phyloP scores from a whole-genome alignment of 2,113 vertebrate genomes.

The Anhinga anhinga region DNA sequence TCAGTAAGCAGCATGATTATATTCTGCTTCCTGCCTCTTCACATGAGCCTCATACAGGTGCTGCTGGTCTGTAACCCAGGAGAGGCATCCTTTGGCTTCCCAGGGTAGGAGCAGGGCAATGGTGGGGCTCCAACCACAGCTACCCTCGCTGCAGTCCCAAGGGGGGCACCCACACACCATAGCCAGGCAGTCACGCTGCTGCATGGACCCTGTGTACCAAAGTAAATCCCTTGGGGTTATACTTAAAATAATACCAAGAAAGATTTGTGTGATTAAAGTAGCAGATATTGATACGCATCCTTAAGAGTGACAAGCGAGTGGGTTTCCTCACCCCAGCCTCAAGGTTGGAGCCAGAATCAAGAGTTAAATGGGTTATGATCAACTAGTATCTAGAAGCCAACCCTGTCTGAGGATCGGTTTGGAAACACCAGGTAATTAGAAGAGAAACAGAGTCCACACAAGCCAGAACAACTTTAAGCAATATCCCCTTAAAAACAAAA shows the following conservation, averaged over 20 bases:
- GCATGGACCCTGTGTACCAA: fast-evolving
- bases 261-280: fast-evolving
- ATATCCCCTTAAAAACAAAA: not conserved
- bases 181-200: fast-evolving
- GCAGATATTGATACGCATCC: fast-evolving
- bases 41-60: fast-evolving
- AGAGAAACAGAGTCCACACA: not conserved
- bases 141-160: fast-evolving
- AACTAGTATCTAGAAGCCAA: fast-evolving
- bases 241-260: fast-evolving
- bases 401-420: fast-evolving
- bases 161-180: fast-evolving
- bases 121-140: not conserved
- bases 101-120: too few species aligned
- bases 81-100: fast-evolving
- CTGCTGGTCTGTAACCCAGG: too few species aligned
- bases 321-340: too few species aligned
- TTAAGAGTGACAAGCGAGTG: fast-evolving
- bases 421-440: not conserved
- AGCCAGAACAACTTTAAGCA: not conserved
- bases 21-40: too few species aligned
- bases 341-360: fast-evolving
- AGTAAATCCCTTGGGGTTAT: too few species aligned
- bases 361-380: fast-evolving
- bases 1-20: not conserved